These are phyloP conservation scores for Gymnoscopelus braueri DNA, from an alignment of 2,797 vertebrate genomes.

Conservation along the genomic window DNA sequence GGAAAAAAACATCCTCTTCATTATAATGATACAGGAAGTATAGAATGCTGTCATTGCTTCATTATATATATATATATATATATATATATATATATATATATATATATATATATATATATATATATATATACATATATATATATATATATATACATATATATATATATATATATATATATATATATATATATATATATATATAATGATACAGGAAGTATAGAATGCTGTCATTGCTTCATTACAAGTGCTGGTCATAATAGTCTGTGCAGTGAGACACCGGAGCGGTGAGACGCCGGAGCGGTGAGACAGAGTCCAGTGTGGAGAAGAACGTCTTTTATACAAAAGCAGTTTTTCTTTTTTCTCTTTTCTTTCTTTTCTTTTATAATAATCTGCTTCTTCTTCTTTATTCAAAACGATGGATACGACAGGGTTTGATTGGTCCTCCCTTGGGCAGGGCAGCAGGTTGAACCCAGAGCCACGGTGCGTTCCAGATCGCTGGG, in stretches of 20 bases:
- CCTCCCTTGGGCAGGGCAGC: slow-evolving; percentile 64
- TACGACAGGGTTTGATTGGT: slow-evolving; percentile 56
- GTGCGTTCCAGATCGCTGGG: slow-evolving; percentile 70
- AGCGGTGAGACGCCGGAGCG: slow-evolving; percentile 16
- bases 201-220: slow-evolving; percentile 67
- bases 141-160: too few species aligned
- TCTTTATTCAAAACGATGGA: slow-evolving; percentile 62
- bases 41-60: slow-evolving; percentile 82
- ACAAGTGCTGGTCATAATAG: slow-evolving; percentile 81
- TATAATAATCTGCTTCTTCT: slow-evolving; percentile 75
- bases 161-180: too few species aligned
- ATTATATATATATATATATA: slow-evolving; percentile 42
- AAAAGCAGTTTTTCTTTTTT: slow-evolving; percentile 72
- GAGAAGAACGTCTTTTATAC: slow-evolving; percentile 36
- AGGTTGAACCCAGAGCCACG: slow-evolving; percentile 35
- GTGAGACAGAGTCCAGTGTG: background rate
- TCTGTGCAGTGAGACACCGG: slow-evolving; percentile 80
- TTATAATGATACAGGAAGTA: slow-evolving; percentile 59
- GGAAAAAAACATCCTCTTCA: slow-evolving; percentile 80
- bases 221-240: slow-evolving; percentile 82
- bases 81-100: too few species aligned
- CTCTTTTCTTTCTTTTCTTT: too few species aligned
- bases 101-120: too few species aligned
- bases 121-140: slow-evolving; percentile 32
- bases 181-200: too few species aligned